Percentiles rank a stretch among this genome's conserved stretches.
Evolutionary conservation across 2,113 vertebrate species (phyloP).

Genomic region (Edolisoma coerulescens): DNA sequence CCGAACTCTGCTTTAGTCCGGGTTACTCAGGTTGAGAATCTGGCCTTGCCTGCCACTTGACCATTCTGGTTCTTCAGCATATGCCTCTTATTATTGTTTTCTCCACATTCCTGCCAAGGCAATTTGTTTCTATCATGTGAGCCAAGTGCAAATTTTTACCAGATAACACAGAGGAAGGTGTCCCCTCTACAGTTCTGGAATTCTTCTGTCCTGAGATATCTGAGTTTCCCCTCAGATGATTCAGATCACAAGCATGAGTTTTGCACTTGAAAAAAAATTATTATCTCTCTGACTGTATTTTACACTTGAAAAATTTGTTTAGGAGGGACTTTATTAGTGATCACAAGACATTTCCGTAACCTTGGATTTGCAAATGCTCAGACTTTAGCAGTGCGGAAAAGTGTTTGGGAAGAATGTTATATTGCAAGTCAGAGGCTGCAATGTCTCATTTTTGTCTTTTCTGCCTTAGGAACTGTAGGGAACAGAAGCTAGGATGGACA

Average conservation of each 20-base stretch:
- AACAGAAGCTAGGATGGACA: not conserved
- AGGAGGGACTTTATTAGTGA: not conserved
- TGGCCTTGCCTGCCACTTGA: not conserved
- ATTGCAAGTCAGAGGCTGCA: not conserved
- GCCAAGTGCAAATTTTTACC: not conserved
- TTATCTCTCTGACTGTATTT: not conserved
- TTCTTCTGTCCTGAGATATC: not conserved
- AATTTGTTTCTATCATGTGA: not conserved
- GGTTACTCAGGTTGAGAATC: not conserved
- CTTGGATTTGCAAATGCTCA: not conserved
- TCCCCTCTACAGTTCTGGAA: not conserved
- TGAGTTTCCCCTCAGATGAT: not conserved
- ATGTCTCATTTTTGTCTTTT: not conserved
- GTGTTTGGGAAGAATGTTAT: not conserved
- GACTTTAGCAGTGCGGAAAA: not conserved
- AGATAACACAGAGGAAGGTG: not conserved
- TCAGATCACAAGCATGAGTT: not conserved
- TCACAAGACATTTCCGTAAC: not conserved
- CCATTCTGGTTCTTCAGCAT: not conserved
- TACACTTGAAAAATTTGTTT: not conserved
- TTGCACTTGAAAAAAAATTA: not conserved
- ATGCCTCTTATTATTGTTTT: not conserved
- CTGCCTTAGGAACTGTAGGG: not conserved
- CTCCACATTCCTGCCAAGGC: not conserved
- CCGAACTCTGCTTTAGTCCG: rapidly evolving